Percentiles rank a stretch among this genome's conserved stretches.
These are phyloP conservation scores for Drosophila simulans DNA, from an alignment of 1,140 invertebrate genomes.

Conservation along the genomic window DNA sequence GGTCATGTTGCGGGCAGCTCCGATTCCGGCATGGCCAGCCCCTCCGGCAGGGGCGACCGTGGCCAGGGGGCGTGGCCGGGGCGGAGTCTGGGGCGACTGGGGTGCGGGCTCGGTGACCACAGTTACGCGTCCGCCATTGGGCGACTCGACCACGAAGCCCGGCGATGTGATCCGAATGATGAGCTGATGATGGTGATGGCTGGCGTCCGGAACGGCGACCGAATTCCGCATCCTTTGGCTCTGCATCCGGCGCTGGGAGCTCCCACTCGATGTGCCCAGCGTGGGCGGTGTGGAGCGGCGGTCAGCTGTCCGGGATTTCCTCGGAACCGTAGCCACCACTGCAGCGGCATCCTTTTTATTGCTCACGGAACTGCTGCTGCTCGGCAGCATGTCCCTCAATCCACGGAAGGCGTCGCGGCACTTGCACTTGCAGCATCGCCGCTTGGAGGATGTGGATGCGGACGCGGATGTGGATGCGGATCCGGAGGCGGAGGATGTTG, in stretches of 20 bases:
- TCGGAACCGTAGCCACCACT: slow-evolving; percentile 15
- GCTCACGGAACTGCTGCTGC: slow-evolving; percentile 28
- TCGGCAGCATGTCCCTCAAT: slow-evolving; percentile 58
- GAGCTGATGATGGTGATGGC: slow-evolving; percentile 68
- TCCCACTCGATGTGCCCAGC: slow-evolving; percentile 12
- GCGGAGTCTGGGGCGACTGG: slow-evolving; percentile 7
- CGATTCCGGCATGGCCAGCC: not conserved
- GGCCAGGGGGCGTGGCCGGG: slow-evolving; percentile 1
- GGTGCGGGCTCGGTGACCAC: slow-evolving; percentile 33
- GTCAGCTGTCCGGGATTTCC: slow-evolving; percentile 50
- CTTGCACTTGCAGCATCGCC: slow-evolving; percentile 75
- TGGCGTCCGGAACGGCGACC: slow-evolving; percentile 63
- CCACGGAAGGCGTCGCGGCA: slow-evolving; percentile 64
- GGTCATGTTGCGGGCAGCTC: slow-evolving; percentile 72
- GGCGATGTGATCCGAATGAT: slow-evolving; percentile 73
- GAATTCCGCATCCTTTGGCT: slow-evolving; percentile 58
- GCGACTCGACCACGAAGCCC: slow-evolving; percentile 58
- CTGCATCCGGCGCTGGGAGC: slow-evolving; percentile 15
- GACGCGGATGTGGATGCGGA: not conserved
- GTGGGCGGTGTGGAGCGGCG: slow-evolving; percentile 62
- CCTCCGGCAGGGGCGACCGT: not conserved
- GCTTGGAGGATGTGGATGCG: slow-evolving; percentile 35
- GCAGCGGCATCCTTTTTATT: slow-evolving; percentile 38
- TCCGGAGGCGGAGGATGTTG: slow-evolving; percentile 12
- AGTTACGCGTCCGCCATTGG: slow-evolving; percentile 40